A percentile compares a stretch with the other conserved stretches of the same genome.
Conservation (phyloP, 1,140 invertebrate species). For the Bombus soroeensis region DNA sequence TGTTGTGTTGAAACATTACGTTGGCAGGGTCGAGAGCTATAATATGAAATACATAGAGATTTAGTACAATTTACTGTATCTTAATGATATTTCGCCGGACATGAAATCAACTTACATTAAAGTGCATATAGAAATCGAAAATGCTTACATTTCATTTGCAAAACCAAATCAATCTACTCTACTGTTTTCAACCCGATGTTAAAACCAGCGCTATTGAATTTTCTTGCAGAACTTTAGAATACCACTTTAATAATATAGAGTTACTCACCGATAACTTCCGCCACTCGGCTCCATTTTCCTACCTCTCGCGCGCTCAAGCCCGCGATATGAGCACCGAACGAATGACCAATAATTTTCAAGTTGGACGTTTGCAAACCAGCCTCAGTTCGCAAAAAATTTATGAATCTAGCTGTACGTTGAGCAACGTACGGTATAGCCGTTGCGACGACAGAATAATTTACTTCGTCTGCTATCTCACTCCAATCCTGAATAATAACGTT, state of each 20-base stretch:
- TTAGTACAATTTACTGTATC: too few species aligned
- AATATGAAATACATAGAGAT: neutral
- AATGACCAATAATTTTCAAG: conserved; percentile 87
- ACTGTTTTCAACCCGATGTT: neutral
- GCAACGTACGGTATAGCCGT: conserved; percentile 82
- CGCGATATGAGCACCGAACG: conserved; percentile 87
- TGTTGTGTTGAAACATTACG: conserved; percentile 79
- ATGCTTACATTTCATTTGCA: neutral
- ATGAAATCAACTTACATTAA: too few species aligned
- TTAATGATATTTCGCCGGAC: neutral
- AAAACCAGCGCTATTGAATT: neutral
- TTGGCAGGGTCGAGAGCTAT: conserved; percentile 84
- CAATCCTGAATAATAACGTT: conserved; percentile 86
- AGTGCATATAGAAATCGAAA: too few species aligned
- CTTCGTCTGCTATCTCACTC: conserved; percentile 74
- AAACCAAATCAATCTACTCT: neutral
- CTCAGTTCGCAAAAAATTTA: conserved; percentile 80
- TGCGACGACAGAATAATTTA: conserved; percentile 76
- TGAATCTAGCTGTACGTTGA: conserved; percentile 80
- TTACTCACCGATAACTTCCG: conserved; percentile 49
- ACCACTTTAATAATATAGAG: neutral
- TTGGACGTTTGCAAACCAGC: conserved; percentile 83
- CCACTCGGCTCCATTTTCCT: neutral
- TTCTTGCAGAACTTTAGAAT: neutral
- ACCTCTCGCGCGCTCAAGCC: conserved; percentile 83